A percentile compares a stretch with the other conserved stretches of the same genome.
Conservation (phyloP, 1,140 invertebrate species). For the Ceratoteleas bidentatus region DNA sequence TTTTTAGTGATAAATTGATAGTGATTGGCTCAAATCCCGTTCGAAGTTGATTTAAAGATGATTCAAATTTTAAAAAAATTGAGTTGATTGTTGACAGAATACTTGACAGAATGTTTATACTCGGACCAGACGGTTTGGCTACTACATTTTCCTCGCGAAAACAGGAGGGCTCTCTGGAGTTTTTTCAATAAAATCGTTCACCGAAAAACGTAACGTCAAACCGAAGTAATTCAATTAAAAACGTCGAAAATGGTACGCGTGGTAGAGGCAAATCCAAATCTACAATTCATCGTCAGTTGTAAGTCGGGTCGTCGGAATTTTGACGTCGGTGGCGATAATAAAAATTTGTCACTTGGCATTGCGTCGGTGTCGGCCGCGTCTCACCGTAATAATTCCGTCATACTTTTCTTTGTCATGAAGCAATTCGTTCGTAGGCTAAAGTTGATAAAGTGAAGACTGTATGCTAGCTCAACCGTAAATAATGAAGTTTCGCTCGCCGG, state of each 20-base stretch:
- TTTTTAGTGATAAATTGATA: too few species aligned
- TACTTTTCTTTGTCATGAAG: constrained; percentile 61
- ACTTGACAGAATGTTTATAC: too few species aligned
- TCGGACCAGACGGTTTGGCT: too few species aligned
- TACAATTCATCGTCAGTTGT: constrained; percentile 48
- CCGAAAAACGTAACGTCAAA: constrained; percentile 12
- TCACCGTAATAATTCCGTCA: constrained; percentile 55
- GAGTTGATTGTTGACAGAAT: too few species aligned
- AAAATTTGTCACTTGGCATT: constrained; percentile 61
- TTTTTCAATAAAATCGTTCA: constrained; percentile 11
- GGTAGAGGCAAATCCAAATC: constrained; percentile 35
- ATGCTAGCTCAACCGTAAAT: constrained; percentile 68
- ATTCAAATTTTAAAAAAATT: too few species aligned
- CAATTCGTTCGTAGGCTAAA: constrained; percentile 64
- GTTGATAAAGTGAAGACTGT: constrained; percentile 65
- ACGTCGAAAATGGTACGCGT: constrained; percentile 2
- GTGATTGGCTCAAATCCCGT: too few species aligned
- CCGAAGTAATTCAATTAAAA: constrained; percentile 28
- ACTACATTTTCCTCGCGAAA: too few species aligned
- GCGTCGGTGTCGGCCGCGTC: constrained; percentile 27
- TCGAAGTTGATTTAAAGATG: too few species aligned
- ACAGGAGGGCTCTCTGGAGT: too few species aligned
- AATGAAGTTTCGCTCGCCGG: constrained; percentile 66
- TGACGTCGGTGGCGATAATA: constrained; percentile 44
- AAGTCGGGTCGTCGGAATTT: constrained; percentile 44